These are phyloP conservation scores for Therioaphis trifolii DNA, from an alignment of 2,888 invertebrate genomes.

Conservation along the genomic window DNA sequence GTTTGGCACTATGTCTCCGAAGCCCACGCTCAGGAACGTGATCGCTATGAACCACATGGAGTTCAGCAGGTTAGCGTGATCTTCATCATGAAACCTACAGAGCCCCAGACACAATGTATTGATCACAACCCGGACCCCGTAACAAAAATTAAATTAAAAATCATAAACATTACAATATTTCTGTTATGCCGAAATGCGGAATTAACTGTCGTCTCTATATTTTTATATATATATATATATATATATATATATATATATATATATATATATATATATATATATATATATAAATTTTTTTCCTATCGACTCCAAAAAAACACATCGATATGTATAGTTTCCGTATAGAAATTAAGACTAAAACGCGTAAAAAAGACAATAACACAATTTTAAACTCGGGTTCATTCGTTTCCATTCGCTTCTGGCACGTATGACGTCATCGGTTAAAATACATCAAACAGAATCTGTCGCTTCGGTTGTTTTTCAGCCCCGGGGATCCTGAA, in stretches of 20 bases:
- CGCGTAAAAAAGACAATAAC: conserved; percentile 61
- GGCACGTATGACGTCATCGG: not conserved
- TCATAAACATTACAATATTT: conserved; percentile 49
- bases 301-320: conserved; percentile 62
- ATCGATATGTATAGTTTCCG: conserved; percentile 59
- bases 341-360: conserved; percentile 24
- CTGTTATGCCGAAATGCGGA: conserved; percentile 31
- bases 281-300: too few species aligned
- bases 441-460: conserved; percentile 34
- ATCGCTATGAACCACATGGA: conserved; percentile 99
- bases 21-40: conserved; percentile 99
- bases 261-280: too few species aligned
- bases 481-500: not conserved
- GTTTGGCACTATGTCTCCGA: conserved; percentile 99
- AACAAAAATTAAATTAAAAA: conserved; percentile 45
- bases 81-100: conserved; percentile 95
- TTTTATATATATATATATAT: too few species aligned
- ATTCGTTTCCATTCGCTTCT: not conserved
- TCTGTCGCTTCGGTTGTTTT: conserved; percentile 14
- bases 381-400: conserved; percentile 45
- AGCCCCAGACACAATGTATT: conserved; percentile 59
- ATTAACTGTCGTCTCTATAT: not conserved
- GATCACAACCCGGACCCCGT: conserved; percentile 56
- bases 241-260: too few species aligned
- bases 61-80: conserved; percentile 98